Evolutionary conservation across 2,797 vertebrate species (phyloP), one percentile per base, ranked within the genome.

Genomic region (Salmo trutta): DNA sequence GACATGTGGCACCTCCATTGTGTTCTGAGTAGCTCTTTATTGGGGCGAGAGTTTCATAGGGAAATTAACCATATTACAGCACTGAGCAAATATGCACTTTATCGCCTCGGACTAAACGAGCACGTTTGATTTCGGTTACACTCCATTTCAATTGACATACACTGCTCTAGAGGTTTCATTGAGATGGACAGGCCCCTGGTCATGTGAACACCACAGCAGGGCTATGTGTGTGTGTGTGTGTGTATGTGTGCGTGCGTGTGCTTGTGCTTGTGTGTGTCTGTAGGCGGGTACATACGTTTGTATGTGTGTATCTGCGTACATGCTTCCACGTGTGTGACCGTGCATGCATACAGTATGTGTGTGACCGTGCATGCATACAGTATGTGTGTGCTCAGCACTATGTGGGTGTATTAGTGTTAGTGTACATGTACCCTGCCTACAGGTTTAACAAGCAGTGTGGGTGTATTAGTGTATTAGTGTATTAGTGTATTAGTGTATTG

Each of bases 41-140:
- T 12, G 54, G 54, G 87, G 77, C 47, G 29, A 83, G 75, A 53
- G 29, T 80, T 86, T 91, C 85, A 85, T 78, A 80, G 85, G 74
- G 84, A 76, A 88, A 84, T 85, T 80, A 86, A 88, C 84, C 81
- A 8, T 88, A 86, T 92, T 92, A 91, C 91, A 84, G 80, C 86
- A 91, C 86, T 52, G 68, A 86, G 82, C 86, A 92, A 92, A 90
- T 91, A 93, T 92, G 88, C 81, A 88, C 86, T 92, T 92, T 93
- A 90, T 92, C 85, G 89, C 88, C 87, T 85, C 71, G 62, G 71
- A 66, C 54, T 74, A 75, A 75, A 84, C 83, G 89, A 86, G 77
- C 74, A 79, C 82, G 85, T 90, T 90, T 88, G 86, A 91, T 91
- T 92, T 87, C 68, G 77, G 88, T 88, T 89, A 85, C 86, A 87